Evolutionary conservation across 2,113 vertebrate genomes (phyloP), one percentile per base, ranked within the genome.

Genomic region (Rhabdomys dilectus): DNA sequence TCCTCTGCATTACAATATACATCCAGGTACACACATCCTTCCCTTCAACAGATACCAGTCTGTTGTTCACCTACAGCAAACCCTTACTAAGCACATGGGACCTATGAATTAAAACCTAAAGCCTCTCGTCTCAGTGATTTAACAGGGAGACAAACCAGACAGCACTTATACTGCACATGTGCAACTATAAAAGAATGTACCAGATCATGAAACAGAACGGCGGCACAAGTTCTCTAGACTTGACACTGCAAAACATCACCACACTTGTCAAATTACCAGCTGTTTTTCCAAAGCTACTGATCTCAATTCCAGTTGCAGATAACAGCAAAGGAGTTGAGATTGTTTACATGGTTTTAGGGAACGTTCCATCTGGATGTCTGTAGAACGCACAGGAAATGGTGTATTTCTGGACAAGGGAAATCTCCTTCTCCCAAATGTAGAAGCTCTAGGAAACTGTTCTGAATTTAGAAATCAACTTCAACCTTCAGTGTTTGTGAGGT

Each of bases 371-470:
- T 92, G 86, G 62, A 36, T 70, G 77, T 97, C 42, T 91, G 62
- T 66, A 72, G 42, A 76, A n/a, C 21, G 0, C 94, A 86, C 91
- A 29, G 94, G 97, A 97, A 97, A 97, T 94, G 93, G 96, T 93
- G 95, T 97, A 88, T 95, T 97, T 92, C 80, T 68, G 92, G 92
- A 91, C 93, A 94, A 94, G 96, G 94, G 58, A 97, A 96, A 96
- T 96, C 70, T 94, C 88, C 58, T 93, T 96, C 64, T 75, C 88
- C 96, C 88, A 96, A 97, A 96, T 91, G 81, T 92, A 97, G 93
- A 94, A 58, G 39, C 81, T 95, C 91, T 87, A 81, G 85, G 92
- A 96, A 97, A 95, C 45, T 89, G 60, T 78, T 96, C 96, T 91
- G 39, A 96, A 95, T 93, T 96, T 95, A 97, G 95, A 96, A 93